Conservation (phyloP, 2,797 vertebrate genomes). For the Chaetophractus vellerosus region DNA sequence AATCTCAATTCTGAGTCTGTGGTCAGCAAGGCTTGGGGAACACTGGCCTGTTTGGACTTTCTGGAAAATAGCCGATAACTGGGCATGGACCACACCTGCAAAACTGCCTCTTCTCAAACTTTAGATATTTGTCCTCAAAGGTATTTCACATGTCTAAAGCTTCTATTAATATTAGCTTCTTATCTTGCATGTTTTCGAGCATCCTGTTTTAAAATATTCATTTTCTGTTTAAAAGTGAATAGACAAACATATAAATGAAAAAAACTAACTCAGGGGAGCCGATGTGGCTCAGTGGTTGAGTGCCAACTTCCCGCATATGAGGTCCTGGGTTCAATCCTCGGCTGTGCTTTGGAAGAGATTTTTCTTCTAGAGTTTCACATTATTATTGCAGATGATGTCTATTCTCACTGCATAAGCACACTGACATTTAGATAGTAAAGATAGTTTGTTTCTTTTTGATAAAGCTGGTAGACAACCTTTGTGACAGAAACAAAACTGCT, state of each 20-base stretch:
- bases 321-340: no score
- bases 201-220: neutral
- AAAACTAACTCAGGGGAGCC: no score
- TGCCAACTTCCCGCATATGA: no score
- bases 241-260: no score
- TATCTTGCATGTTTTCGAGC: neutral
- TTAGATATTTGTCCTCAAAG: neutral
- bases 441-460: neutral
- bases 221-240: neutral
- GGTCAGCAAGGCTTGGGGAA: neutral
- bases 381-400: neutral
- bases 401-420: neutral
- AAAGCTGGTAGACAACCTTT: neutral
- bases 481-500: neutral
- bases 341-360: neutral
- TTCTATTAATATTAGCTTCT: neutral
- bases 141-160: neutral
- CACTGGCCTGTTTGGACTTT: neutral
- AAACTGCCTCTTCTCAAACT: neutral
- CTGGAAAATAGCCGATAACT: neutral
- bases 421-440: neutral
- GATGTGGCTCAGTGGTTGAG: no score
- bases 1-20: neutral
- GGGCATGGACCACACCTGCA: no score
- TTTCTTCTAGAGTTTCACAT: neutral